A percentile compares a stretch with the other conserved stretches of the same genome.
Conservation (phyloP, 2,888 invertebrate genomes). For the Smittia aterrima region DNA sequence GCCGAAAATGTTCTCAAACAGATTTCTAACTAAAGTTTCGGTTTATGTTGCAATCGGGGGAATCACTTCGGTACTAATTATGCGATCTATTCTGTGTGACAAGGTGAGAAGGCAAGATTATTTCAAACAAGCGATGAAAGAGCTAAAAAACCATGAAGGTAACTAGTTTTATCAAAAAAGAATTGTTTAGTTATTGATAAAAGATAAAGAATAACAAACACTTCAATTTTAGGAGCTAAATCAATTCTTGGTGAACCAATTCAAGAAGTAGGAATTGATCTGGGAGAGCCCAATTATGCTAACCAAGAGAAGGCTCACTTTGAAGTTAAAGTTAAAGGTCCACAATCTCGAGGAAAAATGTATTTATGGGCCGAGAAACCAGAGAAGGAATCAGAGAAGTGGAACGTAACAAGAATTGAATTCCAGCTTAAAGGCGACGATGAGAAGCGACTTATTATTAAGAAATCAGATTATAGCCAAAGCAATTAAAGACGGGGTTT, state of each 20-base stretch:
- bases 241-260: slow-evolving; percentile 9
- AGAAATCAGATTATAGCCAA: not conserved
- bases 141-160: slow-evolving; percentile 20
- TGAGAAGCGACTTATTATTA: slow-evolving; percentile 7
- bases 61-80: not conserved
- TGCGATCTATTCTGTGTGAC: not conserved
- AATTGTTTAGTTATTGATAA: too few relatives aligned
- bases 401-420: not conserved
- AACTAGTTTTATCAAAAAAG: not conserved
- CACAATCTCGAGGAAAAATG: slow-evolving; percentile 14
- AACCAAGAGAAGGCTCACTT: not conserved
- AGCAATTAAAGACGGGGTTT: too few relatives aligned
- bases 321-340: slow-evolving; percentile 6
- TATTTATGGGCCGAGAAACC: slow-evolving; percentile 15
- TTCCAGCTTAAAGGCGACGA: not conserved
- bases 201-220: not conserved
- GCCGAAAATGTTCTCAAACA: not conserved
- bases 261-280: not conserved
- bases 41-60: slow-evolving; percentile 20
- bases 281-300: not conserved
- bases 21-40: not conserved
- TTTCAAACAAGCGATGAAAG: not conserved
- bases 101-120: not conserved
- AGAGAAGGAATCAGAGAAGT: not conserved
- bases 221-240: not conserved